These are phyloP conservation scores for Myopa tessellatipennis DNA, from an alignment of 2,888 invertebrate species.

Conservation along the genomic window DNA sequence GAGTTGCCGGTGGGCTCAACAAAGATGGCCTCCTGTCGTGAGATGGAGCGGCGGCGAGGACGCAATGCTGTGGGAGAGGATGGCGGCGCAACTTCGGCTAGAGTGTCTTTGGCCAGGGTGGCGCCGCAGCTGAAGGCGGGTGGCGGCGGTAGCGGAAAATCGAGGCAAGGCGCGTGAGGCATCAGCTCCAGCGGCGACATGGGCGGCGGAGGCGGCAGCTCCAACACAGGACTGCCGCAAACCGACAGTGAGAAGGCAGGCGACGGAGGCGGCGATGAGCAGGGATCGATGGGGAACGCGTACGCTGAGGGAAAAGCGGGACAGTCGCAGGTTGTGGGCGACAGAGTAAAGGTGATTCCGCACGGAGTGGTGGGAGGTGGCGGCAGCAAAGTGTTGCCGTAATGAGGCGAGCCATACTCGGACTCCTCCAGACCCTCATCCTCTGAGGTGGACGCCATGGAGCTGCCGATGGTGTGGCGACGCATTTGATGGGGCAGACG, in stretches of 20 bases:
- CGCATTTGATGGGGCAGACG: slow-evolving; percentile 60
- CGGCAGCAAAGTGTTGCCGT: slow-evolving; percentile 68
- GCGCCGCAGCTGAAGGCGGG: slow-evolving; percentile 45
- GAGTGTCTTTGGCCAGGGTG: slow-evolving; percentile 42
- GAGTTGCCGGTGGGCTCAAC: slow-evolving; percentile 80
- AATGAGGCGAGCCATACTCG: slow-evolving; percentile 68
- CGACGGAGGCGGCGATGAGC: slow-evolving; percentile 67
- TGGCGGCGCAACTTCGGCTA: slow-evolving; percentile 45
- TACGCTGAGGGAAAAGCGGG: slow-evolving; percentile 60
- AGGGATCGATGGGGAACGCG: slow-evolving; percentile 59
- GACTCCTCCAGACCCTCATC: slow-evolving; percentile 69
- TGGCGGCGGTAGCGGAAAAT: slow-evolving; percentile 51
- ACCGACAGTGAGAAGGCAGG: slow-evolving; percentile 60
- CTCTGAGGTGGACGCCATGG: slow-evolving; percentile 65
- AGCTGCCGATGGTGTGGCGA: slow-evolving; percentile 62
- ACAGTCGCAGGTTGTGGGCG: slow-evolving; percentile 70
- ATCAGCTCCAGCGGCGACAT: slow-evolving; percentile 51
- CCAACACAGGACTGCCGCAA: slow-evolving; percentile 64
- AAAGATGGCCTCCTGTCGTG: slow-evolving; percentile 85
- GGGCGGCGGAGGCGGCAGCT: slow-evolving; percentile 58
- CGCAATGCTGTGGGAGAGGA: slow-evolving; percentile 65
- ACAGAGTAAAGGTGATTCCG: slow-evolving; percentile 74
- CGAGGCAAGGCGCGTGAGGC: slow-evolving; percentile 48
- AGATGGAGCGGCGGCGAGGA: slow-evolving; percentile 78
- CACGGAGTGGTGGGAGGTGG: slow-evolving; percentile 70